A percentile compares a stretch with the other conserved stretches of the same genome.
These are phyloP conservation scores for Anastrepha ludens DNA, from an alignment of 1,140 invertebrate species.

Conservation along the genomic window DNA sequence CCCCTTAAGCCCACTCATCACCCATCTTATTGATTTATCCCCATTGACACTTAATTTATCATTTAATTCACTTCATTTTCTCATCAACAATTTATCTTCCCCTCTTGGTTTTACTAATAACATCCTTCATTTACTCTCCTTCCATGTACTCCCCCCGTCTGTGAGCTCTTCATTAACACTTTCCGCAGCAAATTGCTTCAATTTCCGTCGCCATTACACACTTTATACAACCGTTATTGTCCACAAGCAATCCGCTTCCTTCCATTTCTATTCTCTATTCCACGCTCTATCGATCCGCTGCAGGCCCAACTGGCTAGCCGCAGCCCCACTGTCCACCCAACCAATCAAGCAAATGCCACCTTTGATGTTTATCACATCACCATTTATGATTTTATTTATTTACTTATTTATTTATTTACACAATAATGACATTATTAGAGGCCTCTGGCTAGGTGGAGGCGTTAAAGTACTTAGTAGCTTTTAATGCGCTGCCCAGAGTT, in stretches of 20 bases:
- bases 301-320: neutral
- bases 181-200: slow-evolving; percentile 44
- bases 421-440: slow-evolving; percentile 48
- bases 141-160: neutral
- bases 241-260: neutral
- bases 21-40: neutral
- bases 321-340: neutral
- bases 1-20: neutral
- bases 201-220: slow-evolving; percentile 38
- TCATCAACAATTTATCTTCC: slow-evolving; percentile 22
- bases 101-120: neutral
- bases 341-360: slow-evolving; percentile 40
- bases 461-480: neutral
- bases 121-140: neutral
- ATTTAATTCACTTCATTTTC: slow-evolving; percentile 49
- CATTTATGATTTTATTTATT: slow-evolving; percentile 43
- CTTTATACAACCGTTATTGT: neutral
- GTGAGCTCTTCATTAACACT: neutral
- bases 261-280: neutral
- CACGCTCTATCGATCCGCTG: neutral
- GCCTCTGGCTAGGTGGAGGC: slow-evolving; percentile 8
- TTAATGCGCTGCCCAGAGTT: neutral
- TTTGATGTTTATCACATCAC: slow-evolving; percentile 45
- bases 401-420: slow-evolving; percentile 49
- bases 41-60: slow-evolving; percentile 51